A percentile compares a stretch with the other conserved stretches of the same genome.
These are phyloP conservation scores for Fragum whitleyi DNA, from an alignment of 2,888 invertebrate genomes.

Conservation along the genomic window DNA sequence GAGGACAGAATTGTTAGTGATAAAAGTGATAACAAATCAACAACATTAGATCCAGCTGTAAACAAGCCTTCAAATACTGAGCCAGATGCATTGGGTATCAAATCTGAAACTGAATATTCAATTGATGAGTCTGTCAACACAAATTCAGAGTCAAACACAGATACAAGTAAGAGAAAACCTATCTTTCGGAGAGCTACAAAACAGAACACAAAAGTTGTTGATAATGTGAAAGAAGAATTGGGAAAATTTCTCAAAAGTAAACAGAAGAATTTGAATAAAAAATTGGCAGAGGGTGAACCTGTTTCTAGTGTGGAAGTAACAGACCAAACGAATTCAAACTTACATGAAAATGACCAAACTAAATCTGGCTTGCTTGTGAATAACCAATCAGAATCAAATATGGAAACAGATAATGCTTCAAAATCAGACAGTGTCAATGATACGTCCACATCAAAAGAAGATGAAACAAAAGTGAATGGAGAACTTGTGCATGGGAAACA, in stretches of 20 bases:
- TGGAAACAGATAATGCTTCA: background rate
- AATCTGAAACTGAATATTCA: background rate
- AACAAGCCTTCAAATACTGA: background rate
- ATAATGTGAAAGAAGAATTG: background rate
- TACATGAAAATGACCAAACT: background rate
- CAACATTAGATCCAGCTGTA: background rate
- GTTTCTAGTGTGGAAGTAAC: background rate
- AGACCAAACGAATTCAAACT: background rate
- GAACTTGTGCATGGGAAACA: background rate
- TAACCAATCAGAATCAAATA: background rate
- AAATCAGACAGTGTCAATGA: background rate
- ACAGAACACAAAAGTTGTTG: background rate
- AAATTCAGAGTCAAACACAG: background rate
- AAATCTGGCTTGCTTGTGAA: background rate
- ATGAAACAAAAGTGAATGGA: background rate
- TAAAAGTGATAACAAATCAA: background rate
- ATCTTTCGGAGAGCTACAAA: conserved; percentile 12
- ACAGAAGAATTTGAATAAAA: background rate
- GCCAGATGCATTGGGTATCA: background rate
- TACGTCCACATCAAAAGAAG: background rate
- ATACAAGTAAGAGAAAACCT: conserved; percentile 15
- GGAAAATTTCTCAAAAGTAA: background rate
- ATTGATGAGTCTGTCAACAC: too few species aligned
- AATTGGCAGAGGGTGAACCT: background rate
- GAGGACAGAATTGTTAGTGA: background rate